Percentiles rank a stretch among this genome's conserved stretches.
Evolutionary conservation across 2,113 vertebrate genomes (phyloP).

Genomic region (Pao palembangensis): DNA sequence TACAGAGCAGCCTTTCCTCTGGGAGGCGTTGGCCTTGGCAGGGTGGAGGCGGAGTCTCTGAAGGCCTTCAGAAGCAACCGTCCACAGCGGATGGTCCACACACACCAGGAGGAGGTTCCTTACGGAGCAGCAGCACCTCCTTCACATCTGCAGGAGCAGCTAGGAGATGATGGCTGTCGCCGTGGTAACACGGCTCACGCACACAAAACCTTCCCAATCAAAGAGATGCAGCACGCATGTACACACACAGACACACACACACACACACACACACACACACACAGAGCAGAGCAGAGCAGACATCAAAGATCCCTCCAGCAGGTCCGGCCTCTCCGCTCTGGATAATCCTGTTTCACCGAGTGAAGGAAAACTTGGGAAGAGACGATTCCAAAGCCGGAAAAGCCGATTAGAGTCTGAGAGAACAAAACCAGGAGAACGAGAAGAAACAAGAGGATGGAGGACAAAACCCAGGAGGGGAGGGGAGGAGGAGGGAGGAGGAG

Average conservation of each 20-base stretch:
- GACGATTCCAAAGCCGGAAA: constrained; percentile 65
- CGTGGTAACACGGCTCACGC: no score
- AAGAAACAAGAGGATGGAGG: constrained; percentile 43
- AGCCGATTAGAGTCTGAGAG: constrained; percentile 66
- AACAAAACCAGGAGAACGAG: constrained; percentile 52
- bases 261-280: constrained; percentile 28
- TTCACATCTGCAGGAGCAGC: no score
- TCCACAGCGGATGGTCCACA: no score
- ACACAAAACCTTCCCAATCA: no score
- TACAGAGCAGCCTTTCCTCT: no score
- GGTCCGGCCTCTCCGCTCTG: constrained; percentile 54
- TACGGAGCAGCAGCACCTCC: no score
- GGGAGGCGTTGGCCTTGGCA: no score
- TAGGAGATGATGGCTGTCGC: no score
- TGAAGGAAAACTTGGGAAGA: constrained; percentile 61
- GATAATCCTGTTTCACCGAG: constrained; percentile 61
- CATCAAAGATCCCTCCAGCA: constrained; percentile 11
- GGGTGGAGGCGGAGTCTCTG: no score
- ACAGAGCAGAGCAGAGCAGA: no score
- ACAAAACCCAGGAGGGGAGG: constrained; percentile 49
- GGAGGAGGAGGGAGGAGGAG: constrained; percentile 8
- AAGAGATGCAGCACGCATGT: not conserved
- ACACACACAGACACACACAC: constrained; percentile 2
- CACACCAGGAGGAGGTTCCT: no score
- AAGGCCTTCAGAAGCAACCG: no score